Base-by-base conservation (phyloP, 2,797 vertebrate genomes). In the Pelobates cultripes region DNA sequence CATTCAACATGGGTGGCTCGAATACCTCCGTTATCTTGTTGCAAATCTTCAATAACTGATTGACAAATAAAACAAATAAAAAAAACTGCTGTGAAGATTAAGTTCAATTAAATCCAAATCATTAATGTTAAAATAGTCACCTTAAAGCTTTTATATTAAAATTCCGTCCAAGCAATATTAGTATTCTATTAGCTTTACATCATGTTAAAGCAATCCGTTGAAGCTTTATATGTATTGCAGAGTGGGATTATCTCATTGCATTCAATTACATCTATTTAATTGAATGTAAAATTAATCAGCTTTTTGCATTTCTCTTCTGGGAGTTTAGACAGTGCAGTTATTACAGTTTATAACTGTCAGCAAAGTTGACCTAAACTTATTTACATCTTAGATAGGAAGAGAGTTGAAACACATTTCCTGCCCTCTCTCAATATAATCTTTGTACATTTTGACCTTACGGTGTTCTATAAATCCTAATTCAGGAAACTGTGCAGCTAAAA, bases 241-340 rank as follows among this genome's bases (percentile, higher is more conserved):
- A 57, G 71, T 83, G 81, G 77, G 81, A 83, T 83, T 83, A 83
- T 83, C 72, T 79, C 77, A 53, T 74, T 64, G 71, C 77, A 74
- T 79, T 79, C 77, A 78, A 83, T 83, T 83, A 83, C 81, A 83
- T 83, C 64, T 72, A 70, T 79, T 63, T 83, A 83, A 83, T 83
- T 79, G 81, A 66, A 79, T 79, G 61, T 83, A 75, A 75, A 83
- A 83, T 68, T 79, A 83, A 79, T 83, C 81, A 79, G 81, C 51
- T 74, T 61, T 55, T 51, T 43, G 53, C 66, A 70, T 66, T 73
- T 83, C 76, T 75, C 77, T 44, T 79, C 71, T 79, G 76, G 76
- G 81, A 83, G 72, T 74, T 70, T 40, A 78, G 71, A 61, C 81
- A 66, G 68, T 74, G 73, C 43, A 75, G 76, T 69, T 43, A 57